Percentiles rank a stretch among this genome's conserved stretches.
These are phyloP conservation scores for Adelphocoris suturalis DNA, from an alignment of 2,888 invertebrate species.

Conservation along the genomic window DNA sequence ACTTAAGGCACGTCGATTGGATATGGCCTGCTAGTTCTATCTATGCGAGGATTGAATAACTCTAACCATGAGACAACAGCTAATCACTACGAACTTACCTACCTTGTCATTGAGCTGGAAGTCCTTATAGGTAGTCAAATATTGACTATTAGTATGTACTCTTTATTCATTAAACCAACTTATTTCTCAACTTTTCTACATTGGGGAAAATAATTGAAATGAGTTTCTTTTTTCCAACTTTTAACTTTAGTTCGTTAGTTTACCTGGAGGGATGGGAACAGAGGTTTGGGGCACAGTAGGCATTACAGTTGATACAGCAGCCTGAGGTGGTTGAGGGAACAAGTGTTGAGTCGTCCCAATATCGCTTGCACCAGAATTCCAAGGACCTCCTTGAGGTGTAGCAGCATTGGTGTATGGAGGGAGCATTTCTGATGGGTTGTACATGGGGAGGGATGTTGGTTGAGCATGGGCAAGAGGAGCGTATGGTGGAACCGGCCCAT, in stretches of 20 bases:
- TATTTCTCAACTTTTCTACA: no score
- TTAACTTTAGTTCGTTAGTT: background rate
- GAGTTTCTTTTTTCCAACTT: no score
- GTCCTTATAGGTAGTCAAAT: no score
- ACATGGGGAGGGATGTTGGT: conserved; percentile 44
- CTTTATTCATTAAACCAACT: no score
- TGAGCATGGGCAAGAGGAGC: conserved; percentile 51
- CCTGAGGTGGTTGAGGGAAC: conserved; percentile 76
- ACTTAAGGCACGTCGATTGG: no score
- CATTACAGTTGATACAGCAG: conserved; percentile 76
- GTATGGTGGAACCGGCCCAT: background rate
- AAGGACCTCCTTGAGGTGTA: conserved; percentile 39
- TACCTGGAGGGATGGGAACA: conserved; percentile 74
- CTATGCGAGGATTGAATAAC: no score
- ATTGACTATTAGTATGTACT: no score
- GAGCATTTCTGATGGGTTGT: conserved; percentile 59
- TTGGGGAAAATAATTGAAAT: no score
- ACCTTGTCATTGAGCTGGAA: no score
- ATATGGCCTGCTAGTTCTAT: no score
- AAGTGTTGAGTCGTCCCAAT: conserved; percentile 75
- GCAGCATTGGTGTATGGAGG: conserved; percentile 36
- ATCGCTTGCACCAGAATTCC: conserved; percentile 18
- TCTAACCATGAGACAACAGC: no score
- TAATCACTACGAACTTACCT: no score
- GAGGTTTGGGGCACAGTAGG: conserved; percentile 76